A percentile compares a stretch with the other conserved stretches of the same genome.
Evolutionary conservation across 35 echinoderm and acorn worm species (phyloP).

Genomic region (Heliocidaris erythrogramma): DNA sequence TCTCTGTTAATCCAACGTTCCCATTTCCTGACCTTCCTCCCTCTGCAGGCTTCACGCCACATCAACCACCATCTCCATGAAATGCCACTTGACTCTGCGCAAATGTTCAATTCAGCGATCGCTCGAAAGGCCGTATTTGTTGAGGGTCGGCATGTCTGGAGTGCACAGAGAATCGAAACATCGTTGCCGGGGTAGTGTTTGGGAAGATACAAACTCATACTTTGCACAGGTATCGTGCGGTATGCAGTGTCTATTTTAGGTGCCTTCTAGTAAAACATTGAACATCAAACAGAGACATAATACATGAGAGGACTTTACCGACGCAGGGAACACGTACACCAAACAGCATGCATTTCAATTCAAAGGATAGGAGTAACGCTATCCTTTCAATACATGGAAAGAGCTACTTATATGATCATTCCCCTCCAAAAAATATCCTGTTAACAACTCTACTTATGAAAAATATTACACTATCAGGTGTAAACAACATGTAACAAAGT

Average conservation of each 20-base stretch:
- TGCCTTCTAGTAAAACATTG: not conserved
- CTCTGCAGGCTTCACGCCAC: not conserved
- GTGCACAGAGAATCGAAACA: not conserved
- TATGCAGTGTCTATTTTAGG: not conserved
- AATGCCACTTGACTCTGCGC: not conserved
- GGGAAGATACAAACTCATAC: not conserved
- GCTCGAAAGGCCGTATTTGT: not conserved
- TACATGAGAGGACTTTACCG: not conserved
- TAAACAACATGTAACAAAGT: too few species aligned
- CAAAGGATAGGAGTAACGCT: not conserved
- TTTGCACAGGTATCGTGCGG: not conserved
- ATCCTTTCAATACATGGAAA: not conserved
- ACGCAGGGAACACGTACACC: not conserved
- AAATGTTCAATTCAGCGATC: conserved; percentile 9
- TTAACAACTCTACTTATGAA: too few species aligned
- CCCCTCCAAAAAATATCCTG: not conserved
- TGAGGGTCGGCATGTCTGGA: not conserved
- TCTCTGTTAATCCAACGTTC: not conserved
- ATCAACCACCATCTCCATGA: not conserved
- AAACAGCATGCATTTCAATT: not conserved
- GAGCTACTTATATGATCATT: not conserved
- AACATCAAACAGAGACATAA: not conserved
- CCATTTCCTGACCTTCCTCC: not conserved
- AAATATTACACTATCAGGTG: too few species aligned
- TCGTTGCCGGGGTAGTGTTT: not conserved